Percentiles rank a stretch among this genome's conserved stretches.
Evolutionary conservation across 1,140 invertebrate species (phyloP).

Genomic region (Drosophila guanche): DNA sequence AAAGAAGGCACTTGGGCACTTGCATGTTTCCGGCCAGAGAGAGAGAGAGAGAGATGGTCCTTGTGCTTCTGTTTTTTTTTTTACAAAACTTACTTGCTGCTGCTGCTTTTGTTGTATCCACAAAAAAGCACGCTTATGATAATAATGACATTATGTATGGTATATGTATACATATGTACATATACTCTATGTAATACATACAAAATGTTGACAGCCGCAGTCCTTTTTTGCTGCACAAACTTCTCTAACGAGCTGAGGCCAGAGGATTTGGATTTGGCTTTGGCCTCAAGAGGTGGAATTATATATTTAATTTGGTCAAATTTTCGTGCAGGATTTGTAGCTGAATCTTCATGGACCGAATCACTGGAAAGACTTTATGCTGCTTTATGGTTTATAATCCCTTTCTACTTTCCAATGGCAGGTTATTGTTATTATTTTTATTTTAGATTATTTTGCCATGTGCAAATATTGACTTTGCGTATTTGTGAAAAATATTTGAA

Average conservation of each 20-base stretch:
- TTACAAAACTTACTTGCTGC: conserved; percentile 32
- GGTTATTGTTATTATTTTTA: conserved; percentile 9
- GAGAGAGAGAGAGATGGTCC: conserved; percentile 7
- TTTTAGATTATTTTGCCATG: neutral
- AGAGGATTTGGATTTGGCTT: neutral
- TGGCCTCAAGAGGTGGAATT: conserved; percentile 12
- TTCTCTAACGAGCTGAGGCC: conserved; percentile 66
- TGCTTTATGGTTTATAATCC: no score
- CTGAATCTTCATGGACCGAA: no score
- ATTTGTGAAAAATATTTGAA: conserved; percentile 63
- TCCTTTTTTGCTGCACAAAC: conserved; percentile 54
- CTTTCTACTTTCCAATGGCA: conserved; percentile 6
- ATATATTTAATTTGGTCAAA: neutral
- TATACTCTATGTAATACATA: conserved; percentile 12
- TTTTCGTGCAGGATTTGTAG: no score
- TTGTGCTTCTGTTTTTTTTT: conserved; percentile 19
- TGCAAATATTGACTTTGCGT: conserved; percentile 66
- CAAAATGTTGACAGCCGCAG: conserved; percentile 40
- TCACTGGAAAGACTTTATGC: no score
- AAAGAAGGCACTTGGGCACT: conserved; percentile 83
- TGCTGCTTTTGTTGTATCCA: conserved; percentile 76
- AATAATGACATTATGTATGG: conserved; percentile 76
- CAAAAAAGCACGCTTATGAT: conserved; percentile 82
- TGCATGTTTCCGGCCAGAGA: conserved; percentile 50
- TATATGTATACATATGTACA: conserved; percentile 1